These are phyloP conservation scores for Spodoptera littoralis DNA, from an alignment of 2,888 invertebrate species.

Conservation along the genomic window DNA sequence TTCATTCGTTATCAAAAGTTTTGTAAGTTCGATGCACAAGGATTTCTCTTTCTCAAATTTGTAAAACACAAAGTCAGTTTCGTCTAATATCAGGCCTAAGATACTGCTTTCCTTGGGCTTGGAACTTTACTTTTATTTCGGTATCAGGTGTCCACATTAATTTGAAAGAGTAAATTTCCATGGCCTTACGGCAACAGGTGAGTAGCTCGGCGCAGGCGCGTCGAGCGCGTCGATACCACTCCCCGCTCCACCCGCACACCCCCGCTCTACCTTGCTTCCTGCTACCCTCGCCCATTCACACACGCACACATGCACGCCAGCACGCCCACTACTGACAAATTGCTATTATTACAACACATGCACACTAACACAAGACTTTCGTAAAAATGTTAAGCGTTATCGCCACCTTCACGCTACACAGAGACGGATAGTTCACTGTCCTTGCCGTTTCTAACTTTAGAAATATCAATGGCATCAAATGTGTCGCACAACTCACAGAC, in stretches of 20 bases:
- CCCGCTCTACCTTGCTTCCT: conserved; percentile 62
- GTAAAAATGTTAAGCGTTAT: conserved; percentile 48
- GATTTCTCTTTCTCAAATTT: conserved; percentile 10
- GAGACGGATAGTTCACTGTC: conserved; percentile 43
- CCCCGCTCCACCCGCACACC: conserved; percentile 64
- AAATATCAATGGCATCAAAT: conserved; percentile 45
- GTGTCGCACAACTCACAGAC: conserved; percentile 26
- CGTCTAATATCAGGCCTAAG: conserved; percentile 40
- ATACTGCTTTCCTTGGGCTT: conserved; percentile 55
- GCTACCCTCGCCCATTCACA: conserved; percentile 81
- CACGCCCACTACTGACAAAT: conserved; percentile 60
- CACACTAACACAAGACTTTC: conserved; percentile 50
- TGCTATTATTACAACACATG: conserved; percentile 41
- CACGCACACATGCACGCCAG: conserved; percentile 77
- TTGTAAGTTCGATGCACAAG: conserved; percentile 17
- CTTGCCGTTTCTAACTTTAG: conserved; percentile 42
- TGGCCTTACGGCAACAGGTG: conserved; percentile 87
- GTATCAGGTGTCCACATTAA: conserved; percentile 86
- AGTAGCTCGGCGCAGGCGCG: conserved; percentile 81
- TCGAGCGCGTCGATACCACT: conserved; percentile 84
- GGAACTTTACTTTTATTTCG: conserved; percentile 80
- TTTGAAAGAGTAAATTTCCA: conserved; percentile 87
- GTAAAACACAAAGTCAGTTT: conserved; percentile 15
- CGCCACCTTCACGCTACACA: conserved; percentile 34
- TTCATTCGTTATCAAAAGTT: conserved; percentile 14